Evolutionary conservation across 2,797 vertebrate genomes (phyloP).

Genomic region (Semaprochilodus insignis): DNA sequence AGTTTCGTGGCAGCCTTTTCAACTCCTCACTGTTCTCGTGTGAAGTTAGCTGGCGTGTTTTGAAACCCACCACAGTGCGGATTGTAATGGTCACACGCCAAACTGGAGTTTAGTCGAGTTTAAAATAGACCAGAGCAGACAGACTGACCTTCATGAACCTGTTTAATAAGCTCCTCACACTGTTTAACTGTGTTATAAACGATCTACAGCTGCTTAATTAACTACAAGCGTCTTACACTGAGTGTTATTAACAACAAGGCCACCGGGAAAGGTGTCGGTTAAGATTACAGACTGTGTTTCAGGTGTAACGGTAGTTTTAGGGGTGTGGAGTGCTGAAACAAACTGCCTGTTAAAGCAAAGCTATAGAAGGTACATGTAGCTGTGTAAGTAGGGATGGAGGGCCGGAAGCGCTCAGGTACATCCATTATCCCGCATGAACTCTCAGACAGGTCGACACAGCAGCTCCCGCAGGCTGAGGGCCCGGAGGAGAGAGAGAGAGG

Average conservation of each 20-base stretch:
- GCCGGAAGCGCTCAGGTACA: too few species aligned
- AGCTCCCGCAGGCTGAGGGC: not conserved
- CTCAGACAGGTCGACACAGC: not conserved
- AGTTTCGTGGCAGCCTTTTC: not conserved
- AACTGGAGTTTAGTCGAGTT: not conserved
- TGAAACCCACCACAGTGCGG: not conserved
- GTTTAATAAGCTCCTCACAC: not conserved
- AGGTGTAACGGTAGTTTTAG: too few species aligned
- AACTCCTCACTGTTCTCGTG: not conserved
- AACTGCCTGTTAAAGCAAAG: too few species aligned
- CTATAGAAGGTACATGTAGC: too few species aligned
- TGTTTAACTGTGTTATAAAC: not conserved
- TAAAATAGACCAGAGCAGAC: not conserved
- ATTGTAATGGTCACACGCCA: not conserved
- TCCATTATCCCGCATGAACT: too few species aligned
- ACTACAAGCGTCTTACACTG: too few species aligned
- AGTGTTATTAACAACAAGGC: too few species aligned
- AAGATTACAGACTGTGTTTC: too few species aligned
- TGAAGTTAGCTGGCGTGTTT: not conserved
- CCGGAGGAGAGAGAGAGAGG: not conserved
- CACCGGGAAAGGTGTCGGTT: too few species aligned
- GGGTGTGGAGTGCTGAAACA: too few species aligned
- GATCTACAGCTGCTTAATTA: not conserved
- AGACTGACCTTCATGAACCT: not conserved
- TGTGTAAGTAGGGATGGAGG: too few species aligned